These are phyloP conservation scores for Homarus americanus DNA, from an alignment of 1,140 invertebrate species.

Conservation along the genomic window DNA sequence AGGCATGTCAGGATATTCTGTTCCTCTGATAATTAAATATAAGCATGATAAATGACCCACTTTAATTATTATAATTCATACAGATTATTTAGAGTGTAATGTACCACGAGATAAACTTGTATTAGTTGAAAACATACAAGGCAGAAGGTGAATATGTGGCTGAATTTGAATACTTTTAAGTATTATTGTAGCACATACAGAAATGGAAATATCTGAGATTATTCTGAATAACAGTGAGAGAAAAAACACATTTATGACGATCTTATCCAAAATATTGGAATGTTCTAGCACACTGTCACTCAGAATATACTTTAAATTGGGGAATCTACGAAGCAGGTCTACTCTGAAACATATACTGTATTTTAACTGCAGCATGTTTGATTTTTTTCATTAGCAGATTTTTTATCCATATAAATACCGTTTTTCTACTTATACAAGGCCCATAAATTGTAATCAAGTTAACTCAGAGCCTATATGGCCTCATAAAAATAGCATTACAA, in stretches of 20 bases:
- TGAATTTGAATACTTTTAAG: background rate
- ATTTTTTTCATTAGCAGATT: background rate
- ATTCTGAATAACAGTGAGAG: background rate
- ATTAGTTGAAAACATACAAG: conserved; percentile 30
- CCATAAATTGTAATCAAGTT: background rate
- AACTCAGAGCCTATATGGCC: conserved; percentile 9
- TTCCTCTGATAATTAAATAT: background rate
- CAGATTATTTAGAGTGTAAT: background rate
- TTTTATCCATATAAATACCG: conserved; percentile 4
- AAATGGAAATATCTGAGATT: background rate
- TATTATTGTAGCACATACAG: background rate
- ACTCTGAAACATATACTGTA: conserved; percentile 14
- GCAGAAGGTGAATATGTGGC: conserved; percentile 40
- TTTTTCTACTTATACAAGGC: conserved; percentile 10
- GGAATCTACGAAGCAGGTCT: background rate
- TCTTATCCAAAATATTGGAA: conserved; percentile 13
- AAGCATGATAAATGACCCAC: background rate
- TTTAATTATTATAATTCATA: background rate
- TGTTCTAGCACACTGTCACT: background rate
- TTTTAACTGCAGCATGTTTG: conserved; percentile 1
- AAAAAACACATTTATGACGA: background rate
- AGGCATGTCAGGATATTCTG: background rate
- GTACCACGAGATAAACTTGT: conserved; percentile 6
- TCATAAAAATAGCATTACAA: conserved; percentile 53
- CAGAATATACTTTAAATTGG: background rate